Base-by-base conservation (phyloP, 2,797 vertebrate genomes). In the Chloroceryle inda region DNA sequence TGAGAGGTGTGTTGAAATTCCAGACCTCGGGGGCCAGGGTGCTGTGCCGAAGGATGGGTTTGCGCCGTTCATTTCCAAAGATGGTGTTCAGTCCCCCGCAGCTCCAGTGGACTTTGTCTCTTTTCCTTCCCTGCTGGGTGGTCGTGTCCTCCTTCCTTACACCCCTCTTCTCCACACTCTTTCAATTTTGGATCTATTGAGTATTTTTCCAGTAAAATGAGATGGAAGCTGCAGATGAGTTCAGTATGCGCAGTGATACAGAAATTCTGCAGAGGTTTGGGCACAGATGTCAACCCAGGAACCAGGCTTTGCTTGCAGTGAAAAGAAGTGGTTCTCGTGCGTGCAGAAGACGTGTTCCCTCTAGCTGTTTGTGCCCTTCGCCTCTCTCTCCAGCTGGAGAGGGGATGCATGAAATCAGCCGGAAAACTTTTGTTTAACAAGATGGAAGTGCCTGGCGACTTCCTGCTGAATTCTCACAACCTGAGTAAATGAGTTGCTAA, bases 281-380 rank as follows among this genome's bases (percentile, higher is more conserved):
- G 37, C 19, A 61, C 31, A 74, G 66, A 44, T 67, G 74, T 80
- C 64, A 58, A 85, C 74, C 4, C 45, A 64, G 58, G 53, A 87
- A 71, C 42, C 16, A 35, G 19, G 21, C 35, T 94, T 88, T 55
- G 26, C 68, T 67, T 76, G 52, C 53, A 27, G 55, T 83, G 52
- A 18, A 69, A 72, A 50, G 23, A 37, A 71, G 37, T 58, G 0
- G 0, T 64, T 82, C 31, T 67, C 0, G 0, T 0, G 0, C 0
- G 0, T 49, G 37, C 15, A 21, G 44, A 75, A 49, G 67, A 22
- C 24, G 45, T 62, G 13, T 62, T 82, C 53, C 61, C 40, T 77
- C 9, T 10, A 58, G 53, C 31, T 79, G n/a, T 61, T 87, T 31
- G 35, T 77, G 40, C 37, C 31, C 44, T 85, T 94, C 52, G 20